phyloP scores from a whole-genome alignment of 2,888 invertebrate genomes.

The Fragum sueziense region DNA sequence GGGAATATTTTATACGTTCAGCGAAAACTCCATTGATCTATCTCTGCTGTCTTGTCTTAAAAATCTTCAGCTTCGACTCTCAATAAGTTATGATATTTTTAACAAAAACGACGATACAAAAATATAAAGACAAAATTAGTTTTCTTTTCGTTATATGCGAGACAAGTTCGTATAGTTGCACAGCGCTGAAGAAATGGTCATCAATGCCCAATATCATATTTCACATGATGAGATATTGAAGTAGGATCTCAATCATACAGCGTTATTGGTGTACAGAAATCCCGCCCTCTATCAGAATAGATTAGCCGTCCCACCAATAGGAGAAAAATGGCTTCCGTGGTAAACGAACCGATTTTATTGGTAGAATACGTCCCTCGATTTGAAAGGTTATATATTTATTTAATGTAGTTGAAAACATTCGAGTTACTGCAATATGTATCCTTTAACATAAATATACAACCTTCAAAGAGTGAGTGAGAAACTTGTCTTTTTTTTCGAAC shows the following conservation, averaged over 20 bases:
- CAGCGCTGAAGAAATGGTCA: background rate
- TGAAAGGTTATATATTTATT: constrained; percentile 48
- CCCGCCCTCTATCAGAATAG: constrained; percentile 21
- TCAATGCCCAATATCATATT: background rate
- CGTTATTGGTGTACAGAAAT: constrained; percentile 18
- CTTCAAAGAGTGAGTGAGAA: background rate
- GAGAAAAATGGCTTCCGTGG: constrained; percentile 10
- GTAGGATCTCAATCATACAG: too few species aligned
- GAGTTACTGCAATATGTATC: constrained; percentile 44
- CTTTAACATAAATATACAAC: constrained; percentile 10
- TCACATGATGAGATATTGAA: too few species aligned
- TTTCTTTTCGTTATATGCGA: too few species aligned
- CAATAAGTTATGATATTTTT: too few species aligned
- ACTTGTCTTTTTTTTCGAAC: background rate
- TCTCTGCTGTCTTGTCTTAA: too few species aligned
- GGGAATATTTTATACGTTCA: too few species aligned
- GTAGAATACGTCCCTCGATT: constrained; percentile 17
- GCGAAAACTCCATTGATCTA: too few species aligned
- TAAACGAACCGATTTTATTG: constrained; percentile 11
- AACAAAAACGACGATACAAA: too few species aligned
- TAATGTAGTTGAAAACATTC: constrained; percentile 54
- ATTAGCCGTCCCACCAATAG: constrained; percentile 18
- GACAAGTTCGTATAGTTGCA: too few species aligned
- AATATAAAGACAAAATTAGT: too few species aligned
- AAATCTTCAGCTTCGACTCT: too few species aligned